Base-by-base conservation (phyloP, 2,113 vertebrate genomes). In the Leptobrachium leishanense region DNA sequence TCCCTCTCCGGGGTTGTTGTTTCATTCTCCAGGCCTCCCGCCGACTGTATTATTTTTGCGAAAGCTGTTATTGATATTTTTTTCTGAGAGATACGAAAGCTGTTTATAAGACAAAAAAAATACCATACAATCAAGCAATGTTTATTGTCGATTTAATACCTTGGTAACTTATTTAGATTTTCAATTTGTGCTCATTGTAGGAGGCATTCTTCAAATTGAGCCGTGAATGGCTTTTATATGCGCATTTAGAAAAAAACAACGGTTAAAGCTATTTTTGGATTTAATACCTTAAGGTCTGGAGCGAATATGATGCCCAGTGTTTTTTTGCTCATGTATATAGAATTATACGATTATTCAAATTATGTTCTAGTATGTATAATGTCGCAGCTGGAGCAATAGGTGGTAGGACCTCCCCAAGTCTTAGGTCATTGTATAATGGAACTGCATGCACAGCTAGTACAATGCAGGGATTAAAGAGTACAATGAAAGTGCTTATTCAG, bases 51-150 rank as follows among this genome's bases (percentile, higher is more conserved):
- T 72, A 79, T 79, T 66, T 44, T 66, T 73, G 59, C 77, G 13
- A 39, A 72, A 72, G 46, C 20, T 42, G 46, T 54, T 66, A 72
- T 73, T 79, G 77, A 79, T 79, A 67, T 72, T 66, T 79, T 79
- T 31, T 79, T 79, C 70, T 66, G 62, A 40, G 44, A 68, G 59
- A 79, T 66, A 54, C 39, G 62, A 53, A 79, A 72, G 20, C 77
- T 65, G 62, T 31, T 55, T 66, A 57, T 71, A 43, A 79, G 41
- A 79, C 71, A 41, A 55, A 13, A 59, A 70, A 69, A 77, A 57
- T 69, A 62, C 20, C 12, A 59, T 59, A 39, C 15, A 63, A 72
- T 78, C 68, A 78, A 72, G 68, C 55, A 41, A 64, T 78, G 76
- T 55, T 72, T 55, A 72, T 72, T 43, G 50, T 50, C 63, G 63